Percentiles rank a stretch among this genome's conserved stretches.
Evolutionary conservation across 2,888 invertebrate species (phyloP).

Genomic region (Morinoia aosen): DNA sequence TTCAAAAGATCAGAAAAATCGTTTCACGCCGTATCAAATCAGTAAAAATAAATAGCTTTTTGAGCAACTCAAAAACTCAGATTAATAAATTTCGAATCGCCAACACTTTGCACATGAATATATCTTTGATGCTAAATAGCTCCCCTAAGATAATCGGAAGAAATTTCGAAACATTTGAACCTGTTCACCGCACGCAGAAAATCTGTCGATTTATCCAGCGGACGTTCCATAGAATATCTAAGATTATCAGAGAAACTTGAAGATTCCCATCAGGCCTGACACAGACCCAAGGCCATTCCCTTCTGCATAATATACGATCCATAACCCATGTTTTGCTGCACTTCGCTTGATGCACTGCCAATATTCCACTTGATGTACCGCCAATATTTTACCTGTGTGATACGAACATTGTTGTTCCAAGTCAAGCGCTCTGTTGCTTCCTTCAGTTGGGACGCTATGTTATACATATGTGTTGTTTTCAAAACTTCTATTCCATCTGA

Average conservation of each 20-base stretch:
- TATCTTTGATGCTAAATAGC: not conserved
- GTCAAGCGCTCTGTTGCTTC: not conserved
- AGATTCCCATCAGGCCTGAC: not conserved
- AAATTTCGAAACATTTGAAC: not conserved
- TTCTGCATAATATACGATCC: not conserved
- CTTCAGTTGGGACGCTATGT: not conserved
- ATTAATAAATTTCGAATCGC: not conserved
- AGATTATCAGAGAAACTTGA: not conserved
- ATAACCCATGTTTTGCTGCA: not conserved
- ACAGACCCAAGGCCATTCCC: not conserved
- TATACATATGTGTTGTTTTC: not conserved
- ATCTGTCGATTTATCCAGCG: not conserved
- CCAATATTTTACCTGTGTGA: not conserved
- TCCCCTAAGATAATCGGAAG: not conserved
- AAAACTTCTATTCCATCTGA: not conserved
- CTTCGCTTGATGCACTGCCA: constrained; percentile 10
- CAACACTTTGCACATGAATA: not conserved
- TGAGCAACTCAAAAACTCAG: not conserved
- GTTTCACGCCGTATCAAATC: not conserved
- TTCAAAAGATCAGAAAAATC: no score
- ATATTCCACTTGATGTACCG: not conserved
- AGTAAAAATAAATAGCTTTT: not conserved
- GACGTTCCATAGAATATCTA: not conserved
- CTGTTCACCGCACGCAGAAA: not conserved
- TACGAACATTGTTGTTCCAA: not conserved